Conservation (phyloP, 2,888 invertebrate genomes). For the Campopleginae sp. region DNA sequence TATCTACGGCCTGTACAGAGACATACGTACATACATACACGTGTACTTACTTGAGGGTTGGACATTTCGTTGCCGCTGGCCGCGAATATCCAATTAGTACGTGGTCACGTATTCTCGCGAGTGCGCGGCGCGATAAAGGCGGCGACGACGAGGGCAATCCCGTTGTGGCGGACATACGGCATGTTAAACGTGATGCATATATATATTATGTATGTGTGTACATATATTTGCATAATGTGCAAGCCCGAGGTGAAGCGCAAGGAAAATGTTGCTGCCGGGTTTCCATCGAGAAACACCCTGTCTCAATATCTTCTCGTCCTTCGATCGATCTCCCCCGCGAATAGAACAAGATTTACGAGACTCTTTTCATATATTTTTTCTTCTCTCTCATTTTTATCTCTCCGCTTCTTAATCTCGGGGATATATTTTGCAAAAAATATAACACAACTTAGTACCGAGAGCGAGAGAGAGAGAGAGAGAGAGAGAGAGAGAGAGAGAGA, state of each 20-base stretch:
- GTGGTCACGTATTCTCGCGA: conserved; percentile 68
- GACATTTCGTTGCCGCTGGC: conserved; percentile 44
- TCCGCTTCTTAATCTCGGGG: background rate
- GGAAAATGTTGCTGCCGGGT: conserved; percentile 3
- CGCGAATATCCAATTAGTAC: conserved; percentile 67
- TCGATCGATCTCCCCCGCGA: conserved; percentile 30
- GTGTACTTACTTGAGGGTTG: conserved; percentile 9
- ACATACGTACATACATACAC: background rate
- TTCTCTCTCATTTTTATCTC: background rate
- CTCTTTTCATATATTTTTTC: background rate
- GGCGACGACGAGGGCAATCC: conserved; percentile 48
- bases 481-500: background rate
- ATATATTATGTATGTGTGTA: conserved; percentile 14
- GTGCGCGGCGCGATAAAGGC: conserved; percentile 46
- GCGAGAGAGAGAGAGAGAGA: background rate
- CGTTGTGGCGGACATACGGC: conserved; percentile 56
- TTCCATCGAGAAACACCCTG: conserved; percentile 25
- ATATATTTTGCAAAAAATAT: conserved; percentile 2
- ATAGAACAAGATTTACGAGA: conserved; percentile 52
- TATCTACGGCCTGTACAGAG: background rate
- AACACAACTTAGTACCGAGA: conserved; percentile 15
- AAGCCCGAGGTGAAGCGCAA: conserved; percentile 22
- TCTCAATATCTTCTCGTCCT: conserved; percentile 23
- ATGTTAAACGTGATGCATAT: conserved; percentile 36
- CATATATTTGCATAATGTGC: conserved; percentile 11